phyloP scores from a whole-genome alignment of 2,113 vertebrate genomes.

The Cyrtonyx montezumae region DNA sequence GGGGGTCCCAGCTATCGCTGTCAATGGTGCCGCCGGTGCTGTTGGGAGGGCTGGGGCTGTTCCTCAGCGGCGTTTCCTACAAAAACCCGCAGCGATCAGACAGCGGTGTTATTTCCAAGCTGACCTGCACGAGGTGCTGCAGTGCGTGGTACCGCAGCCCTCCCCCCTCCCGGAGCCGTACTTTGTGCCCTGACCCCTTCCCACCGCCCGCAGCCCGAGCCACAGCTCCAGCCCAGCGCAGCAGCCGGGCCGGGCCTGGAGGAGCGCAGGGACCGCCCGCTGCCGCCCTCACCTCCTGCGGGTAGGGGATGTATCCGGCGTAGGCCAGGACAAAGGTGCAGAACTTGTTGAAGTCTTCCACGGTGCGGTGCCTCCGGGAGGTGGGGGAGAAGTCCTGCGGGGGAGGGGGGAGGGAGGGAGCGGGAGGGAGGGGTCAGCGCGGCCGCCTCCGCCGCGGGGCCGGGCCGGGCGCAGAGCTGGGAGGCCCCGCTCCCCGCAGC shows the following conservation, averaged over 20 bases:
- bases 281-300: constrained; percentile 85
- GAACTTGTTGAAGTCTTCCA: constrained; percentile 98
- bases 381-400: constrained; percentile 86
- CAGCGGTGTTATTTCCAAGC: too few species aligned
- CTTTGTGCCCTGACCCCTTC: too few species aligned
- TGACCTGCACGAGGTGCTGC: too few species aligned
- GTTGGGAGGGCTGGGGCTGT: constrained; percentile 94
- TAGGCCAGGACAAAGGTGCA: constrained; percentile 97
- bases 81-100: not conserved
- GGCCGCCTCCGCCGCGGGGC: not conserved
- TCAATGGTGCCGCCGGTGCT: constrained; percentile 94
- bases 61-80: constrained; percentile 87
- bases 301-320: constrained; percentile 94
- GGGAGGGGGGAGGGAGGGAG: too few species aligned
- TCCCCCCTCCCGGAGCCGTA: too few species aligned
- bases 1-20: constrained; percentile 92
- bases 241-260: too few species aligned
- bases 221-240: too few species aligned
- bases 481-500: not conserved
- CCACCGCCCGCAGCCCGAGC: too few species aligned
- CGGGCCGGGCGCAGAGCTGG: not conserved
- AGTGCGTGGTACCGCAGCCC: too few species aligned
- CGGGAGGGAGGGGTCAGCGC: not conserved
- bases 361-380: constrained; percentile 86
- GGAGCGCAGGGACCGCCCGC: too few species aligned